A percentile compares a stretch with the other conserved stretches of the same genome.
Evolutionary conservation across 2,797 vertebrate genomes (phyloP).

Genomic region (Morus bassanus): DNA sequence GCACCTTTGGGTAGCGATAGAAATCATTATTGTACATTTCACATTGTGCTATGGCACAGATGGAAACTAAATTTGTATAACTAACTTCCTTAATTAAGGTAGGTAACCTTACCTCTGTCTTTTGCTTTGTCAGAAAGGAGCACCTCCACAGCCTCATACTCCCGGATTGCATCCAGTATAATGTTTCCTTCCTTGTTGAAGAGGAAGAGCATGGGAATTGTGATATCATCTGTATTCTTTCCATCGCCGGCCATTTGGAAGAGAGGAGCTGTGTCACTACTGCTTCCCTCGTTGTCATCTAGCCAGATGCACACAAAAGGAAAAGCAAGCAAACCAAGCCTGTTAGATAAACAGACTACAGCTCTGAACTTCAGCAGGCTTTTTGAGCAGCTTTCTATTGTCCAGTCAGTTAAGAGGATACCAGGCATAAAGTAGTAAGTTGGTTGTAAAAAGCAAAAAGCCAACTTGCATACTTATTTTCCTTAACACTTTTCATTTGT

Average conservation of each 20-base stretch:
- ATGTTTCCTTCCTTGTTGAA: constrained; percentile 98
- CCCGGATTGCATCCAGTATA: constrained; percentile 89
- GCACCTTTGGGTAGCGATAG: neutral
- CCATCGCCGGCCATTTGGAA: constrained; percentile 99
- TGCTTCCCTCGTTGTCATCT: constrained; percentile 99
- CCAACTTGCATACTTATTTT: neutral
- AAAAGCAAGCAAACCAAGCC: neutral
- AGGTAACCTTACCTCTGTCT: constrained; percentile 85
- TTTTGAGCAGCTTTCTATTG: neutral
- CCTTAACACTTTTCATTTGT: neutral
- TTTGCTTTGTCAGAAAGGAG: constrained; percentile 95
- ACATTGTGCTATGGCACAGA: neutral
- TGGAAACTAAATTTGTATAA: neutral
- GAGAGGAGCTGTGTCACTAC: constrained; percentile 96
- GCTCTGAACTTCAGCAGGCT: neutral
- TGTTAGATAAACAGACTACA: neutral
- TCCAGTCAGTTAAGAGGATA: neutral
- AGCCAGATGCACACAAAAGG: neutral
- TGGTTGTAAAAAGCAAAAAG: neutral
- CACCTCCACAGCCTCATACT: constrained; percentile 93
- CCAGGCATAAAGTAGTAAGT: neutral
- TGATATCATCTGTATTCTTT: constrained; percentile 92
- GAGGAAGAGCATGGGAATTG: constrained; percentile 93
- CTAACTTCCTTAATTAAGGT: neutral
- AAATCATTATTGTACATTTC: neutral